Percentiles rank a stretch among this genome's conserved stretches.
Evolutionary conservation across 2,797 vertebrate genomes (phyloP).

Genomic region (Gymnothorax javanicus): DNA sequence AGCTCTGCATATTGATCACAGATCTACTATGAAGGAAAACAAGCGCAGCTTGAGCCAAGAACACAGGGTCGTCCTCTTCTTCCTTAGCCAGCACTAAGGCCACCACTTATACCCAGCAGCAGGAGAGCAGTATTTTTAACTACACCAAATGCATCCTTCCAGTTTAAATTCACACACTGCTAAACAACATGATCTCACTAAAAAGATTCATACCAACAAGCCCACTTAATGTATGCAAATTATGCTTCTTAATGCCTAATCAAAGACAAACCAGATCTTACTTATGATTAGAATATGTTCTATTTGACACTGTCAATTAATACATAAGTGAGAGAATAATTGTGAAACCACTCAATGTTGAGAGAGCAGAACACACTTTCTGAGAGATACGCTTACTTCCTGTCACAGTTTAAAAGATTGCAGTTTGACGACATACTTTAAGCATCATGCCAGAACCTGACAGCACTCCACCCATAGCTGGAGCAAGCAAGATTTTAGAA

Average conservation of each 20-base stretch:
- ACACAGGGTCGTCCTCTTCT: neutral
- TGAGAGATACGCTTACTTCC: neutral
- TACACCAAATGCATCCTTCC: neutral
- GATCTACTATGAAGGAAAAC: neutral
- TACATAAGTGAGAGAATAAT: neutral
- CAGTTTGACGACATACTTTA: constrained; percentile 42
- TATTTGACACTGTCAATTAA: neutral
- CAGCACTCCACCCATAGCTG: constrained; percentile 1
- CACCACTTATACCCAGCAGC: neutral
- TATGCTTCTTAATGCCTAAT: neutral
- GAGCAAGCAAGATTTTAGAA: neutral
- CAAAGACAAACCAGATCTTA: neutral
- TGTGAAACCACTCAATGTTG: neutral
- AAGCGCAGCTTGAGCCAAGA: neutral
- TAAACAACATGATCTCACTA: neutral
- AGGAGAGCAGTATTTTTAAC: neutral
- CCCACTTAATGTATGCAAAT: neutral
- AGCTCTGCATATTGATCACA: neutral
- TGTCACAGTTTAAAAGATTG: neutral
- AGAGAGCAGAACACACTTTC: neutral
- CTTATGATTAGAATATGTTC: neutral
- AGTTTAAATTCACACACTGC: neutral
- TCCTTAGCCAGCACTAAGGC: neutral
- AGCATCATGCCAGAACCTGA: neutral
- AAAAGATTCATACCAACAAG: neutral